A percentile compares a stretch with the other conserved stretches of the same genome.
Evolutionary conservation across 2,113 vertebrate species (phyloP).

Genomic region (Verasper variegatus): DNA sequence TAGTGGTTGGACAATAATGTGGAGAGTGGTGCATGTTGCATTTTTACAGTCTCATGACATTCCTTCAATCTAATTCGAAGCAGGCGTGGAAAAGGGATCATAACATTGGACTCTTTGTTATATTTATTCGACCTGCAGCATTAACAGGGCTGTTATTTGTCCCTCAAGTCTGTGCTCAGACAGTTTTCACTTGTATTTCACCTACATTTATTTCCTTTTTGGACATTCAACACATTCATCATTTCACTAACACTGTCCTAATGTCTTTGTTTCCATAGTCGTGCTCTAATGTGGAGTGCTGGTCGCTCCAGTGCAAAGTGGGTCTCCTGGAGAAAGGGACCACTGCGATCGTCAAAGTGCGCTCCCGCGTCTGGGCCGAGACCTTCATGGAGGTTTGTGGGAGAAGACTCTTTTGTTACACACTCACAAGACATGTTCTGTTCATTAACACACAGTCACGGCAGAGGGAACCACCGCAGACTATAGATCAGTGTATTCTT

Average conservation of each 20-base stretch:
- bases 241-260: neutral
- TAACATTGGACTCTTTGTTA: conserved; percentile 78
- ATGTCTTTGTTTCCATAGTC: conserved; percentile 74
- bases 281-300: conserved; percentile 87
- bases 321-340: conserved; percentile 85
- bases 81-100: conserved; percentile 69
- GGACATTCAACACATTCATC: no score
- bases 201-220: neutral
- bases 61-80: conserved; percentile 79
- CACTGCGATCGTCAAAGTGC: conserved; percentile 86
- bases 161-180: neutral
- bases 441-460: neutral
- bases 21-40: conserved; percentile 66
- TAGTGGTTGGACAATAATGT: conserved; percentile 68
- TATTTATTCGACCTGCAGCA: conserved; percentile 57
- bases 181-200: conserved; percentile 23
- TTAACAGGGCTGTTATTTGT: conserved; percentile 48
- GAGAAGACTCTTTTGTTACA: conserved; percentile 5
- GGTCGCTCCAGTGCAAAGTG: conserved; percentile 85
- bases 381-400: conserved; percentile 87
- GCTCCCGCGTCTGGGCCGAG: conserved; percentile 88
- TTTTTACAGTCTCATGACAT: conserved; percentile 82
- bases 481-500: conserved; percentile 36
- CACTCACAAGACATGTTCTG: neutral
- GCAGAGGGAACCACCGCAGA: neutral